Evolutionary conservation across 2,888 invertebrate species (phyloP), one percentile per base, ranked within the genome.

Genomic region (Dermolepida albohirtum): DNA sequence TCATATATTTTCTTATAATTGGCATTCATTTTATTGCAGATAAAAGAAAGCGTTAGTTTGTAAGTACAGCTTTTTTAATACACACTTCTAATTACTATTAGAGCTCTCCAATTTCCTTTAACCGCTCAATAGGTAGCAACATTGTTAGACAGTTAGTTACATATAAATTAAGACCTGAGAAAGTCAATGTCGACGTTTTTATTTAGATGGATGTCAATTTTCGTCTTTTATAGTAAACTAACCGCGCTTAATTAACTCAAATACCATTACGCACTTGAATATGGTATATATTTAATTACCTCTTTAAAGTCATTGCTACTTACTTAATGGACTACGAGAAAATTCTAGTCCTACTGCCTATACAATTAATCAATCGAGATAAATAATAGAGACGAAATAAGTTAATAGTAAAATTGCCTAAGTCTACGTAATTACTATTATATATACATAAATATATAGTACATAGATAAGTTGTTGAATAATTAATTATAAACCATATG

Each of bases 201-300:
- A 54, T 40, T 54, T 54, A 40, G 17, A 54, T 14, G 14, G 40
- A 40, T 10, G 29, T 54, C 54, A 41, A 40, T 54, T 54, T 54
- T 17, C 54, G 54, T 54, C 54, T 54, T 54, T 54, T 54, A 54
- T 54, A 54, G 54, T 12, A 22, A 54, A 17, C 54, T 16, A 54
- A 54, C 54, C 40, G 40, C 54, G n/a, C 40, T 40, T 40, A 54
- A 54, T 54, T 54, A 54, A 54, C 54, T 40, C 40, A 54, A 40
- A 54, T 54, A 40, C 54, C 54, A 54, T 54, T 54, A 54, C 51
- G 51, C 29, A 27, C 12, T 5, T 34, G 17, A 40, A 54, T 40
- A 54, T 16, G 54, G 40, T 54, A 39, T 54, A 54, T 54, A 40
- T 54, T 54, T 54, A 54, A 54, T 54, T 54, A 40, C 40, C 10